Base-by-base conservation (phyloP, 1,140 invertebrate species). In the Drosophila neocordata region DNA sequence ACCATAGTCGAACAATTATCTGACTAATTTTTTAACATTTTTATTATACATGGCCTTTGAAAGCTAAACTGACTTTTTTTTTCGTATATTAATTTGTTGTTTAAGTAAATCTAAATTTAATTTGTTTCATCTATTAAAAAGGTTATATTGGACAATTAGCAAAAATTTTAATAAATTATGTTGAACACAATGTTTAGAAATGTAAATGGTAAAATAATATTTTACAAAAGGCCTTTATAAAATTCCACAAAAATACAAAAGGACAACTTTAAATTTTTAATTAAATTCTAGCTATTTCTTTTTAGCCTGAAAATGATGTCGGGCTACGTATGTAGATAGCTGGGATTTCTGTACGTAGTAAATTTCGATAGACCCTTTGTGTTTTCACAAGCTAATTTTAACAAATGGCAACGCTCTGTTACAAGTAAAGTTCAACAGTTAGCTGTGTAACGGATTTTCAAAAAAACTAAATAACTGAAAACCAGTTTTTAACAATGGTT, bases 1-100 rank as follows among this genome's bases (percentile, higher is more conserved):
- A 91, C 34, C 89, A 91, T 61, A 91, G 90, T 60, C 67, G 56
- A 27, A 89, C 82, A 9, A 72, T 91, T 22, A 91, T 91, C 52
- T 91, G 83, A 63, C 11, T 4, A 22, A 60, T 13, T 48, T 31
- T 31, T 31, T 2, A 24, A 24, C 22, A 24, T 24, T 24, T 24
- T 24, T 2, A 24, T 24, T 24, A 24, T 24, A 24, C 22, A 24
- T 24, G 0, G 15, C 18, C 18, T 20, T 20, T 48, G 41, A 48
- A 48, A 9, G 41, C 41, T 48, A 18, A 20, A 20, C 6, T 48
- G 41, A 48, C 41, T 8, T 48, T 48, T 48, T 48, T 48, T 48
- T 48, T 48, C 7, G 18, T 11, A 48, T 48, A 48, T 48, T 48
- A 20, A 11, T 11, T 48, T 6, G 20, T 48, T 48, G 15, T 48